These are phyloP conservation scores for Hormiphora californensis DNA, from an alignment of 37 sponge, comb jelly and placozoan genomes.

Conservation along the genomic window DNA sequence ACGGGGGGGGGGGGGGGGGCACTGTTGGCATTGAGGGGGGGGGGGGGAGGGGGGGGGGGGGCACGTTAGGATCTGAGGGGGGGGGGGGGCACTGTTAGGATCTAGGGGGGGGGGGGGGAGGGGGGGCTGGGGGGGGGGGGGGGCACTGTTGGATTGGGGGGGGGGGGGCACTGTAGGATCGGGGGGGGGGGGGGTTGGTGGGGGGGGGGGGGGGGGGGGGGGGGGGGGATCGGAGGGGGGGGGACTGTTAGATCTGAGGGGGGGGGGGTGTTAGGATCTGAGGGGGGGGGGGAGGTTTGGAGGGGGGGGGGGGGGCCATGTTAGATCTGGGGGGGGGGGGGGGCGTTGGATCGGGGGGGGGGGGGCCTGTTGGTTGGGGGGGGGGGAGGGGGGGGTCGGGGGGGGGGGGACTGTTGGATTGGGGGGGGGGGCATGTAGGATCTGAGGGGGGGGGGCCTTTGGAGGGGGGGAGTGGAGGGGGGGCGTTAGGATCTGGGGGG, in stretches of 20 bases:
- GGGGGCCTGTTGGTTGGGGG: not conserved
- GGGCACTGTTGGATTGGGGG: not conserved
- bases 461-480: not conserved
- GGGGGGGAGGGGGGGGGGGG: not conserved
- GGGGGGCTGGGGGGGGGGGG: not conserved
- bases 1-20: not conserved
- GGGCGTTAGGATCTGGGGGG: not conserved
- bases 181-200: not conserved
- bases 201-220: not conserved
- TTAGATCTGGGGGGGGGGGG: not conserved
- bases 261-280: not conserved
- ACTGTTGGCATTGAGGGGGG: not conserved
- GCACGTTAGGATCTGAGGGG: too few relatives aligned
- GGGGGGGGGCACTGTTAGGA: too few relatives aligned
- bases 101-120: not conserved
- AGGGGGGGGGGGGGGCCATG: too few relatives aligned
- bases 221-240: not conserved
- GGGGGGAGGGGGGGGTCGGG: not conserved
- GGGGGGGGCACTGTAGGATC: not conserved
- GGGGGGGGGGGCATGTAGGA: not conserved
- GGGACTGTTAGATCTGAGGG: not conserved
- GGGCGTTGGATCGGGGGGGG: not conserved
- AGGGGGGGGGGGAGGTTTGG: too few relatives aligned
- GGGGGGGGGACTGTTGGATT: not conserved
- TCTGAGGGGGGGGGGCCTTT: not conserved